Evolutionary conservation across 2,113 vertebrate species (phyloP).

Genomic region (Takifugu bimaculatus): DNA sequence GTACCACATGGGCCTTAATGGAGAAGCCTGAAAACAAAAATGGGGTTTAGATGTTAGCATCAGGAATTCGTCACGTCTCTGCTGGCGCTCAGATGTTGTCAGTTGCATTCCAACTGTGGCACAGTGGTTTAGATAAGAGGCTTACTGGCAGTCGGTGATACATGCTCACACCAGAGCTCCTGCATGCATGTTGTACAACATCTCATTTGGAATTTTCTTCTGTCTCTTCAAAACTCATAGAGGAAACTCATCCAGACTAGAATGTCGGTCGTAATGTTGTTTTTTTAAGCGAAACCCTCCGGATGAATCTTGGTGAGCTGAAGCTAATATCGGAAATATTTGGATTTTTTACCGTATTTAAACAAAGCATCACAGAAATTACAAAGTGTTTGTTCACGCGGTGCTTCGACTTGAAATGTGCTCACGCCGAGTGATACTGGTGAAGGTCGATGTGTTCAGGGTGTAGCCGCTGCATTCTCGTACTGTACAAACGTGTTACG

Average conservation of each 20-base stretch:
- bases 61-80: background rate
- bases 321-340: too few species aligned
- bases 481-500: conserved; percentile 45
- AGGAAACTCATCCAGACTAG: background rate
- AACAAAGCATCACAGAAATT: background rate
- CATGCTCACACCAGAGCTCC: too few species aligned
- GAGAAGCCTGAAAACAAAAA: conserved; percentile 14
- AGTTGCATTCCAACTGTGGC: too few species aligned
- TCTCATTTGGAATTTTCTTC: too few species aligned
- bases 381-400: background rate
- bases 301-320: too few species aligned
- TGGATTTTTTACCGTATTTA: too few species aligned
- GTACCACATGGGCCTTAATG: background rate
- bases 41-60: background rate
- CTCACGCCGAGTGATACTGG: background rate
- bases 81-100: too few species aligned
- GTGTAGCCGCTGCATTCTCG: conserved; percentile 33
- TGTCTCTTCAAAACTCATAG: background rate
- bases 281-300: background rate
- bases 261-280: conserved; percentile 2
- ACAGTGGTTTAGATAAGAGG: too few species aligned
- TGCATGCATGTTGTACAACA: too few species aligned
- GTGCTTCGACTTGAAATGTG: conserved; percentile 1
- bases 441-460: background rate
- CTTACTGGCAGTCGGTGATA: too few species aligned